Conservation (phyloP, 64 coral and sea anemone species). For the Anthopleura sola region DNA sequence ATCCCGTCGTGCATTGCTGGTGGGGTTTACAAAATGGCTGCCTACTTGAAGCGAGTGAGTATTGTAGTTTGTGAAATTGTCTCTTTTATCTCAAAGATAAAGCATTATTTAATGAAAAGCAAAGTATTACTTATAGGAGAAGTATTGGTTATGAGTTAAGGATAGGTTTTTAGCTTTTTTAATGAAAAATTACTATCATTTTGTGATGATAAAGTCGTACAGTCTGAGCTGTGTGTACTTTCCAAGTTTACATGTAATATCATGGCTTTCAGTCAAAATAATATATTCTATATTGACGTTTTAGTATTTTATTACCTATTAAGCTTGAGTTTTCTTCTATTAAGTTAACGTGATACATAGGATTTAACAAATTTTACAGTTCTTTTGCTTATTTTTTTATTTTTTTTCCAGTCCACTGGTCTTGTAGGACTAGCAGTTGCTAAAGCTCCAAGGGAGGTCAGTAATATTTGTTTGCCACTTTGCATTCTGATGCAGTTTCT, state of each 20-base stretch:
- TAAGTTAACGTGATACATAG: neutral
- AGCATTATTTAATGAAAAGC: neutral
- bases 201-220: neutral
- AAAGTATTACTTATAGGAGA: neutral
- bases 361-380: neutral
- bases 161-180: neutral
- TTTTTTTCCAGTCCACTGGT: slow-evolving; percentile 66
- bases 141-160: neutral
- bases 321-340: neutral
- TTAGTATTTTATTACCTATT: neutral
- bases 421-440: slow-evolving; percentile 87
- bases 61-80: neutral
- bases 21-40: slow-evolving; percentile 70
- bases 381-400: neutral
- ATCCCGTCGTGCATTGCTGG: slow-evolving; percentile 41
- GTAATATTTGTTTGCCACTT: neutral
- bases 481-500: no score
- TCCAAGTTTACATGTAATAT: no score
- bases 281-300: neutral
- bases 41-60: slow-evolving; percentile 82
- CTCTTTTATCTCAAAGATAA: neutral
- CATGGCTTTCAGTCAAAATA: neutral
- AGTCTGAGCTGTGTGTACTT: neutral
- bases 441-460: slow-evolving; percentile 92
- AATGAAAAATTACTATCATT: neutral